Conservation (phyloP, 2,113 vertebrate genomes). For the Mormyrus lacerda region DNA sequence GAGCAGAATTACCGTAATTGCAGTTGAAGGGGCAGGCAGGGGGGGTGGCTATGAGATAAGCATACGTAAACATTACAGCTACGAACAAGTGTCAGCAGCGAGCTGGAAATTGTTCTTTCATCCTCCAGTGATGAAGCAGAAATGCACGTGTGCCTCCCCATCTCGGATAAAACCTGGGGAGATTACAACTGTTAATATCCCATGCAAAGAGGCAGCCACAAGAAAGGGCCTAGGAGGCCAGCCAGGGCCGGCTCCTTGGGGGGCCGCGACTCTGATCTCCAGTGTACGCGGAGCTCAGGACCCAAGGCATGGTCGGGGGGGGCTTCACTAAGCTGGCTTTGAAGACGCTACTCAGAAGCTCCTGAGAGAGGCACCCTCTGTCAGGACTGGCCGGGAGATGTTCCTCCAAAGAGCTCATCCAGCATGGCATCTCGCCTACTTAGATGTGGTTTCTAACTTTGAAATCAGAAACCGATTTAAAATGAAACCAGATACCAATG, state of each 20-base stretch:
- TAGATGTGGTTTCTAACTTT: neutral
- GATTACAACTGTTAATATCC: conserved; percentile 28
- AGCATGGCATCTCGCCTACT: neutral
- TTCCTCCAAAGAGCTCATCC: neutral
- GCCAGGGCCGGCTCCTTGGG: neutral
- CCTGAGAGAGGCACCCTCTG: neutral
- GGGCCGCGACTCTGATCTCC: neutral
- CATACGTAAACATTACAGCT: conserved; percentile 39
- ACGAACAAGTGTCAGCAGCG: conserved; percentile 37
- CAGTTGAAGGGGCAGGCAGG: neutral
- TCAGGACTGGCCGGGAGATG: neutral
- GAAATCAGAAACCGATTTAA: neutral
- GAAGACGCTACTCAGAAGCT: neutral
- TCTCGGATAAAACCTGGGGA: conserved; percentile 36
- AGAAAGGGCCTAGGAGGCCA: conserved; percentile 29
- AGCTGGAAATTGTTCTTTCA: conserved; percentile 50
- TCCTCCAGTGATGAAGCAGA: conserved; percentile 48
- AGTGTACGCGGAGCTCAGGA: neutral
- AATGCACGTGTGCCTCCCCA: conserved; percentile 35
- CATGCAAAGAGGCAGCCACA: conserved; percentile 43
- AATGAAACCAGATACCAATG: neutral
- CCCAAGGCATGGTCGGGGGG: neutral
- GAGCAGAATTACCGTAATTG: conserved; percentile 53
- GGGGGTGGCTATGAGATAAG: conserved; percentile 34
- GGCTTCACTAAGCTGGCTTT: neutral